Percentiles rank a stretch among this genome's conserved stretches.
phyloP scores from a whole-genome alignment of 2,113 vertebrate species.

The Rhinopomastus cyanomelas region DNA sequence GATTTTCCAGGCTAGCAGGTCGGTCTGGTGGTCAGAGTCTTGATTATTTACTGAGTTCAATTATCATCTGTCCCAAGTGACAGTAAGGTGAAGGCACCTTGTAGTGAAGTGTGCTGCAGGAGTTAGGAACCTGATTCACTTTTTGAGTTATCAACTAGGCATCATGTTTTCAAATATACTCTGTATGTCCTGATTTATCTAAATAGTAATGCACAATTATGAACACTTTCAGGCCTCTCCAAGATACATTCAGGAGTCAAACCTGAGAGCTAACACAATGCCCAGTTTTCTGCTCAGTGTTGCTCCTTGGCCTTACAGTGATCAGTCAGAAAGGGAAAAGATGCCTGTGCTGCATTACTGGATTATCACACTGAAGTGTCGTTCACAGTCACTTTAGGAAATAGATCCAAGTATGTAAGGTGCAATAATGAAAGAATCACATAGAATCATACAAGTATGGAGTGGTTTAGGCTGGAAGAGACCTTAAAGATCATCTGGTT shows the following conservation, averaged over 20 bases:
- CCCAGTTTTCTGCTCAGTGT: background rate
- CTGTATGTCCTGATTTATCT: background rate
- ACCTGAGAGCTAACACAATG: background rate
- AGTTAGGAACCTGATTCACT: background rate
- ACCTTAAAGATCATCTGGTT: background rate
- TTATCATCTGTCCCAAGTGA: background rate
- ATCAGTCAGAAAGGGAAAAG: background rate
- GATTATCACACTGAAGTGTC: background rate
- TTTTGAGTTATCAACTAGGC: background rate
- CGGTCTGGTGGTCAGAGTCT: background rate
- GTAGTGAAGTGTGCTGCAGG: background rate
- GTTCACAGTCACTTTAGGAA: background rate
- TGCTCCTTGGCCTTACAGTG: background rate
- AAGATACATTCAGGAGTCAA: background rate
- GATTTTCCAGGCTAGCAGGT: constrained; percentile 11
- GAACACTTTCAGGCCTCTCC: background rate
- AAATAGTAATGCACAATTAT: background rate
- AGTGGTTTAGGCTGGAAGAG: background rate
- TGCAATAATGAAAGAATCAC: background rate
- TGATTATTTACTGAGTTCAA: background rate
- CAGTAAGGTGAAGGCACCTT: background rate
- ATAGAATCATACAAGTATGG: background rate
- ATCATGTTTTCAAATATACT: background rate
- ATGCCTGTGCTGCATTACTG: background rate
- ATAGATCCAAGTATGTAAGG: background rate